Conservation (phyloP, 2,113 vertebrate species). For the Porphyrio hochstetteri region DNA sequence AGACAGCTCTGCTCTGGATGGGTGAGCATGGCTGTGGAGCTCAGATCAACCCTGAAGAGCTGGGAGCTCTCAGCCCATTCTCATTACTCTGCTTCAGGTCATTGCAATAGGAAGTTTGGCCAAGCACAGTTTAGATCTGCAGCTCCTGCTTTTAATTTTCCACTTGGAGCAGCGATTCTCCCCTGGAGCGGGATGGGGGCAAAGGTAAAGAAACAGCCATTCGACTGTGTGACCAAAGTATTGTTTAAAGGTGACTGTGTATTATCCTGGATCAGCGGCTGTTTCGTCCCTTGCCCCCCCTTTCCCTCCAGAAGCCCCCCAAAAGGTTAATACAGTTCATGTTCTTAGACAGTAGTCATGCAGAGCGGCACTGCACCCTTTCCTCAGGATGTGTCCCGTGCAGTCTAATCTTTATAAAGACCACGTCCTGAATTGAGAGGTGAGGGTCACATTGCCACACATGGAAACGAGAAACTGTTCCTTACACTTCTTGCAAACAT, state of each 20-base stretch:
- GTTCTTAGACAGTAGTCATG: not conserved
- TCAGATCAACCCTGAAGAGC: not conserved
- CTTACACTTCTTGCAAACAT: constrained; percentile 42
- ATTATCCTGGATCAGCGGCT: not conserved
- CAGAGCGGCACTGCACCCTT: constrained; percentile 56
- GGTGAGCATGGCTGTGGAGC: not conserved
- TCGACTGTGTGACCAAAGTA: not conserved
- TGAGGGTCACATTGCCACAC: constrained; percentile 8
- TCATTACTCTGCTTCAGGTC: not conserved
- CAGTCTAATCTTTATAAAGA: constrained; percentile 47
- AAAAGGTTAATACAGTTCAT: constrained; percentile 2
- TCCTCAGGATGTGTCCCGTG: constrained; percentile 69
- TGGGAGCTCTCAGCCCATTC: not conserved
- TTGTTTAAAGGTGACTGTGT: not conserved
- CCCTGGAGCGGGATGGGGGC: not conserved
- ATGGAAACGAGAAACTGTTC: constrained; percentile 52
- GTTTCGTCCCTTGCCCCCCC: not conserved
- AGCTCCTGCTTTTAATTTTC: not conserved
- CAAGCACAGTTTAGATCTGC: not conserved
- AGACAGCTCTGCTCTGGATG: not conserved
- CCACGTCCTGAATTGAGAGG: constrained; percentile 18
- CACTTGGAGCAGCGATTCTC: not conserved
- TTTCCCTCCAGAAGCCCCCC: not conserved
- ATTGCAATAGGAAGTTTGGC: not conserved
- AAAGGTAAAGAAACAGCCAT: not conserved